Conservation (phyloP, 2,888 invertebrate species). For the Sphinx pinastri region DNA sequence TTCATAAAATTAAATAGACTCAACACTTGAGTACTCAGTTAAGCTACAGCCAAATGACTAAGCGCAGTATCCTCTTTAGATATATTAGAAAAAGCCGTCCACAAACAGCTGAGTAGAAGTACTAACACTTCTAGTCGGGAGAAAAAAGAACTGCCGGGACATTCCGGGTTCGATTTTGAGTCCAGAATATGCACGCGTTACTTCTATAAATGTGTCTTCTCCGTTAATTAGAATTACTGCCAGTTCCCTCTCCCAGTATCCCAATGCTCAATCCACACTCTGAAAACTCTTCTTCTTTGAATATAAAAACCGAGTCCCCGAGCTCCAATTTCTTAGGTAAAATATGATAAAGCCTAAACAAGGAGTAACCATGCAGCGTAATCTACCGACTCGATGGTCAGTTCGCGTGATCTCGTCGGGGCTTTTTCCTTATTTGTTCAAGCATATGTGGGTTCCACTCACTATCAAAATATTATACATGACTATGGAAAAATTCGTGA, state of each 20-base stretch:
- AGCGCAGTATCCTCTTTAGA: too few species aligned
- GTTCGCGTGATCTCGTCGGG: conserved; percentile 7
- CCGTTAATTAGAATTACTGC: too few species aligned
- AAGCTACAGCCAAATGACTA: too few species aligned
- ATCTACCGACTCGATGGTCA: not conserved
- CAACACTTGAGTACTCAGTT: not conserved
- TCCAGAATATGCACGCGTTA: too few species aligned
- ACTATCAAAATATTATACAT: not conserved
- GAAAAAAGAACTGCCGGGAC: too few species aligned
- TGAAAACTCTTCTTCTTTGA: too few species aligned
- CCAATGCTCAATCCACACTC: too few species aligned
- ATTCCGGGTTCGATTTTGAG: too few species aligned
- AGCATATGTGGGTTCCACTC: not conserved
- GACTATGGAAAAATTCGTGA: not conserved
- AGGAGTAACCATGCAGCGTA: not conserved
- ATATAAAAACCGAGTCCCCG: not conserved
- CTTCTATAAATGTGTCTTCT: too few species aligned
- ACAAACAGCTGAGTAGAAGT: too few species aligned
- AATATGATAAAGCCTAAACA: not conserved
- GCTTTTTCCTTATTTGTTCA: conserved; percentile 4
- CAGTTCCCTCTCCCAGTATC: too few species aligned
- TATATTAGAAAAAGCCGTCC: not conserved
- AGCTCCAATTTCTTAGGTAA: not conserved
- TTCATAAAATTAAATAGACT: not conserved
- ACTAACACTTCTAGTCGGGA: too few species aligned